phyloP scores from a whole-genome alignment of 2,113 vertebrate genomes.

The Oryzias woworae region DNA sequence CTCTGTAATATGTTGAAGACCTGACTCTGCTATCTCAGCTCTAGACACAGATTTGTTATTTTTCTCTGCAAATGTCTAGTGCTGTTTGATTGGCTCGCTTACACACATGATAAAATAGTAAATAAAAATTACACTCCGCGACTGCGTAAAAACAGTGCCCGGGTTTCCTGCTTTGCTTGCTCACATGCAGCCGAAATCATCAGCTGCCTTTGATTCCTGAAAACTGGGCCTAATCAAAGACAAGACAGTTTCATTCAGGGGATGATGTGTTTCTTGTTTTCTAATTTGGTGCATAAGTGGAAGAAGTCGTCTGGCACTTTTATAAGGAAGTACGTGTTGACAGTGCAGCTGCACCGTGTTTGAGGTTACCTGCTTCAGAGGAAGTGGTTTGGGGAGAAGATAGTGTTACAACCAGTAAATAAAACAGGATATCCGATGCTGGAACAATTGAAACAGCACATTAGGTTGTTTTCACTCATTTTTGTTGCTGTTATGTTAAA shows the following conservation, averaged over 20 bases:
- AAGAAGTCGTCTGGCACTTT: slow-evolving; percentile 31
- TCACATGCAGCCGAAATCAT: slow-evolving; percentile 8
- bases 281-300: slow-evolving; percentile 18
- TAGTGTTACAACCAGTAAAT: slow-evolving; percentile 56
- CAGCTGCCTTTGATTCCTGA: slow-evolving; percentile 40
- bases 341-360: slow-evolving; percentile 60
- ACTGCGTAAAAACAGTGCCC: slow-evolving; percentile 14
- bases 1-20: slow-evolving; percentile 69
- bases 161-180: slow-evolving; percentile 5
- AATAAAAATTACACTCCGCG: too few relatives aligned
- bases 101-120: too few relatives aligned
- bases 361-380: slow-evolving; percentile 71
- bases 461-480: slow-evolving; percentile 13
- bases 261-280: slow-evolving; percentile 18
- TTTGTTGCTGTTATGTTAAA: background rate
- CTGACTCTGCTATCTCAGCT: slow-evolving; percentile 70
- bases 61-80: slow-evolving; percentile 33
- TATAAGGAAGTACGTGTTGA: slow-evolving; percentile 41
- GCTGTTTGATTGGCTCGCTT: slow-evolving; percentile 45
- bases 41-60: slow-evolving; percentile 66
- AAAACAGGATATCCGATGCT: slow-evolving; percentile 76
- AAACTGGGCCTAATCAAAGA: slow-evolving; percentile 46
- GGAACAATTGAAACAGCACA: slow-evolving; percentile 60
- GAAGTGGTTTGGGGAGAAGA: slow-evolving; percentile 69
- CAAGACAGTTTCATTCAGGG: slow-evolving; percentile 16